Conservation (phyloP, 2,888 invertebrate species). For the Volucella zonaria region DNA sequence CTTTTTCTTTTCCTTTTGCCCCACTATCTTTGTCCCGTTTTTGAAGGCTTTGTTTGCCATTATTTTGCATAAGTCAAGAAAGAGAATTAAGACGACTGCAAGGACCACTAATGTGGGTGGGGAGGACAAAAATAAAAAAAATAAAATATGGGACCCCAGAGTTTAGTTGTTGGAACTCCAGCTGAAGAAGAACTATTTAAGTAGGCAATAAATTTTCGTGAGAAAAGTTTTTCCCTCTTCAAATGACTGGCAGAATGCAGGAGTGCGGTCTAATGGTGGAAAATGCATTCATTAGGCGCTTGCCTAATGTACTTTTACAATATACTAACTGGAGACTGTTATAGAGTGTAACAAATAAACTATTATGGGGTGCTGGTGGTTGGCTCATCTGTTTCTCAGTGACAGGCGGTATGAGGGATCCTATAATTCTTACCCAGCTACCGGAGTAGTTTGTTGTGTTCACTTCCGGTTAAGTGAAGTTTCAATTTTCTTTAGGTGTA, state of each 20-base stretch:
- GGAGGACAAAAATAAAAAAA: neutral
- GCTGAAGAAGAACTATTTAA: slow-evolving; percentile 61
- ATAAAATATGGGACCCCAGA: slow-evolving; percentile 10
- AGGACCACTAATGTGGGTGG: no score
- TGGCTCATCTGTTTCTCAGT: neutral
- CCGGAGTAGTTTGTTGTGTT: no score
- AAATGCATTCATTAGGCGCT: slow-evolving; percentile 61
- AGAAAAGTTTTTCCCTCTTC: slow-evolving; percentile 51
- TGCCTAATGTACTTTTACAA: slow-evolving; percentile 59
- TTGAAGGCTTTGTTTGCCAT: slow-evolving; percentile 56
- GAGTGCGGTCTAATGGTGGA: slow-evolving; percentile 36
- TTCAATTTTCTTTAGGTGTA: no score
- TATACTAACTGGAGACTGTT: slow-evolving; percentile 24
- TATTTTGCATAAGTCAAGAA: slow-evolving; percentile 71
- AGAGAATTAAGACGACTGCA: slow-evolving; percentile 60
- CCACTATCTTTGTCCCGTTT: neutral
- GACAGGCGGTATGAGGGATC: no score
- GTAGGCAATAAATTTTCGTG: slow-evolving; percentile 70
- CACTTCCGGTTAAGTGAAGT: no score
- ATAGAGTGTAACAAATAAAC: slow-evolving; percentile 42
- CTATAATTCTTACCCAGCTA: no score
- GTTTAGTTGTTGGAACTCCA: slow-evolving; percentile 40
- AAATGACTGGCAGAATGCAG: slow-evolving; percentile 15
- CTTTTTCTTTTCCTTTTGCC: slow-evolving; percentile 4
- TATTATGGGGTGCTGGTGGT: slow-evolving; percentile 18